Evolutionary conservation across 2,888 invertebrate species (phyloP), one percentile per base, ranked within the genome.

Genomic region (Epinotia nisella): DNA sequence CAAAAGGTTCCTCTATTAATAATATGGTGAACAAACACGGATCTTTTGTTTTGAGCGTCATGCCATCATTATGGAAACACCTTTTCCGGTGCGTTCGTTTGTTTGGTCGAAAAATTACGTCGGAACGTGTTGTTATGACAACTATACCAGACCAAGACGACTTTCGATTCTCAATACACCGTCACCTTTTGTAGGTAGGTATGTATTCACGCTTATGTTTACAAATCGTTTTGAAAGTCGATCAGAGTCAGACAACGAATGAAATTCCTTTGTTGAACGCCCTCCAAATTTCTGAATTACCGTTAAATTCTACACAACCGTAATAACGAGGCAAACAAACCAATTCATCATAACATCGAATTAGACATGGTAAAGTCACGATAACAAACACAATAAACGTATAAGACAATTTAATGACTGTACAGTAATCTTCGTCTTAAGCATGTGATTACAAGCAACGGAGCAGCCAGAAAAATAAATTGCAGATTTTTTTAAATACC

Each of bases 401-500:
- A 64, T 59, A 64, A 64, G 64, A 64, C 64, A 58, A 64, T 73
- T 73, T 73, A 53, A 73, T 73, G 39, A 69, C 73, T 68, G 35
- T 59, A 58, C 58, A 58, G 68, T 62, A 64, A 73, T 73, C 58
- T 68, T 41, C 58, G 11, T 53, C 51, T 62, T 69, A 68, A 64
- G 53, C 68, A 64, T 45, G 64, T 73, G 69, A 73, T 73, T 69
- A 73, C 58, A 64, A 69, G 72, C 68, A 51, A 21, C 58, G 56
- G 62, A 62, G 59, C 41, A 68, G 53, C 66, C 71, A 74, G 65
- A 74, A 59, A 56, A 62, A 58, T 68, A 61, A 68, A 81, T 79
- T 77, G 78, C 76, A 56, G 79, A 81, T 78, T 81, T 82, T 83
- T 83, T 86, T 82, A 84, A n/a, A 84, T 84, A 85, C 80, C 80